Evolutionary conservation across 2,797 vertebrate genomes (phyloP).

Genomic region (Poeciliopsis turneri): DNA sequence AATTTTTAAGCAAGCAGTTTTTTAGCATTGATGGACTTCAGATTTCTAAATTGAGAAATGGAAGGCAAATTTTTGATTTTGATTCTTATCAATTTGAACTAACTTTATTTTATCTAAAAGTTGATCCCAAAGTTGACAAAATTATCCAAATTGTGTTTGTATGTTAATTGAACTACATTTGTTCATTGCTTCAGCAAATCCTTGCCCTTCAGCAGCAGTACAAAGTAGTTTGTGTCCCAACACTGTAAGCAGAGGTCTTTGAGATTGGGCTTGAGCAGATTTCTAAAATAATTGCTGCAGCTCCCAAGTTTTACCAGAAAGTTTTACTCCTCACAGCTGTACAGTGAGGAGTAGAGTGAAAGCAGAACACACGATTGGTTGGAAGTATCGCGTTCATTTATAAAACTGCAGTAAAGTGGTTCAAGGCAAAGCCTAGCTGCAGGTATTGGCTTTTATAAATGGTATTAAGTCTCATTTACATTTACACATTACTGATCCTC

Average conservation of each 20-base stretch:
- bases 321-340: constrained; percentile 27
- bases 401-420: neutral
- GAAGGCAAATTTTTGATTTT: neutral
- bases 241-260: constrained; percentile 65
- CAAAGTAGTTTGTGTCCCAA: constrained; percentile 75
- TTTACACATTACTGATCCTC: neutral
- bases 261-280: constrained; percentile 61
- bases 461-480: neutral
- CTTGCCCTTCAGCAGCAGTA: constrained; percentile 44
- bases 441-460: neutral
- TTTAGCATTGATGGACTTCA: neutral
- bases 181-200: constrained; percentile 43
- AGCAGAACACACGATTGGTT: constrained; percentile 15
- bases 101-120: neutral
- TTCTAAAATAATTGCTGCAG: constrained; percentile 71
- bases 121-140: too few species aligned
- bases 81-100: neutral
- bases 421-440: neutral
- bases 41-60: neutral
- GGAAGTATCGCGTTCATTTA: neutral
- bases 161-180: constrained; percentile 34
- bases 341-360: constrained; percentile 25
- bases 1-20: neutral
- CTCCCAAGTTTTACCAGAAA: constrained; percentile 67
- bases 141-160: neutral